Percentiles rank a stretch among this genome's conserved stretches.
phyloP scores from a whole-genome alignment of 2,113 vertebrate genomes.

The Ictalurus furcatus region DNA sequence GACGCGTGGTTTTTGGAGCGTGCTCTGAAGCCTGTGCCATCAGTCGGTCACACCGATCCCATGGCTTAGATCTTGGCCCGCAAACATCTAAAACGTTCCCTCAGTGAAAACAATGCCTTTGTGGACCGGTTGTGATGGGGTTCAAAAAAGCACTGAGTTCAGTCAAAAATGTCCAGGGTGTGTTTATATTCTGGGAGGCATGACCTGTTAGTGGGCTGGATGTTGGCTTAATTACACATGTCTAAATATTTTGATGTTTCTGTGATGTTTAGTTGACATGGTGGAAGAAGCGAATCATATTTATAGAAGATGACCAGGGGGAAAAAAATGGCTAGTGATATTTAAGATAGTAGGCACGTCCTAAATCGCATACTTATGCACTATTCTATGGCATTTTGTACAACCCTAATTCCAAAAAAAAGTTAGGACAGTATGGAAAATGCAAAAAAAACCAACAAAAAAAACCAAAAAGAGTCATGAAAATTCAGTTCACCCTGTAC shows the following conservation, averaged over 20 bases:
- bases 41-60: constrained; percentile 62
- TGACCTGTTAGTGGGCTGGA: not conserved
- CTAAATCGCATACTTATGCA: no score
- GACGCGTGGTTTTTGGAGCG: constrained; percentile 60
- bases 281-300: constrained; percentile 15
- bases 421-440: no score
- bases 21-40: constrained; percentile 48
- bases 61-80: constrained; percentile 51
- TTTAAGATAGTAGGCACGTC: not conserved
- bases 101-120: constrained; percentile 56
- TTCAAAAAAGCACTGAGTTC: constrained; percentile 27
- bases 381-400: no score
- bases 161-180: not conserved
- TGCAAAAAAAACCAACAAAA: no score
- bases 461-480: no score
- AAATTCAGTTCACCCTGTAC: no score
- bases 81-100: constrained; percentile 56
- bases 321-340: not conserved
- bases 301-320: not conserved
- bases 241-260: constrained; percentile 29
- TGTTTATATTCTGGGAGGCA: constrained; percentile 18
- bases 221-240: constrained; percentile 12
- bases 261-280: constrained; percentile 12
- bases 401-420: no score
- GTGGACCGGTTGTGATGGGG: not conserved